These are phyloP conservation scores for Zosterops pallidus DNA, from an alignment of 2,113 vertebrate genomes.

Conservation along the genomic window DNA sequence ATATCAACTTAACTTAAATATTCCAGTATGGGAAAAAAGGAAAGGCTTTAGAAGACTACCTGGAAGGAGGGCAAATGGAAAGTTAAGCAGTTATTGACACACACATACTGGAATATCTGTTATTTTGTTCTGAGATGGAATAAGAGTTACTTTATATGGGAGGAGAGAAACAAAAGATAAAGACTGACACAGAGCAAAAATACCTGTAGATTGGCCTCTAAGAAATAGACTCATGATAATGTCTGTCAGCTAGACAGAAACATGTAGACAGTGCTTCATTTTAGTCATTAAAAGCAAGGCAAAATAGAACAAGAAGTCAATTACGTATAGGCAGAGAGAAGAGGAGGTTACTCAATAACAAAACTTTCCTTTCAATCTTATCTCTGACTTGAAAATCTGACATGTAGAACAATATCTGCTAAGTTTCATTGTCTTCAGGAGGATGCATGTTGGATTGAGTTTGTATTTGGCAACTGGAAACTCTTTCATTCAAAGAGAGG, in stretches of 20 bases:
- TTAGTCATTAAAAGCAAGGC: neutral
- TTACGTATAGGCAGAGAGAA: neutral
- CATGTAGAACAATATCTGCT: neutral
- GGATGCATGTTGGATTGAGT: neutral
- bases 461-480: conserved; percentile 32
- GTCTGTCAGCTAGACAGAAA: neutral
- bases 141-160: neutral
- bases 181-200: neutral
- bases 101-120: neutral
- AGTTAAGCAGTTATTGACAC: neutral
- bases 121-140: neutral
- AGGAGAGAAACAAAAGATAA: neutral
- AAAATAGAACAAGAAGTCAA: neutral
- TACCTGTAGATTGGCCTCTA: neutral
- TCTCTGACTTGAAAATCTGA: neutral
- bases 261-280: neutral
- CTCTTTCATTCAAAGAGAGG: neutral
- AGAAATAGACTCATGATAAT: neutral
- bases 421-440: conserved; percentile 18
- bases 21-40: neutral
- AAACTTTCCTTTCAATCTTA: neutral
- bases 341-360: neutral
- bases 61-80: neutral
- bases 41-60: neutral
- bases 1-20: neutral